Evolutionary conservation across 2,113 vertebrate genomes (phyloP).

Genomic region (Lophochroa leadbeateri): DNA sequence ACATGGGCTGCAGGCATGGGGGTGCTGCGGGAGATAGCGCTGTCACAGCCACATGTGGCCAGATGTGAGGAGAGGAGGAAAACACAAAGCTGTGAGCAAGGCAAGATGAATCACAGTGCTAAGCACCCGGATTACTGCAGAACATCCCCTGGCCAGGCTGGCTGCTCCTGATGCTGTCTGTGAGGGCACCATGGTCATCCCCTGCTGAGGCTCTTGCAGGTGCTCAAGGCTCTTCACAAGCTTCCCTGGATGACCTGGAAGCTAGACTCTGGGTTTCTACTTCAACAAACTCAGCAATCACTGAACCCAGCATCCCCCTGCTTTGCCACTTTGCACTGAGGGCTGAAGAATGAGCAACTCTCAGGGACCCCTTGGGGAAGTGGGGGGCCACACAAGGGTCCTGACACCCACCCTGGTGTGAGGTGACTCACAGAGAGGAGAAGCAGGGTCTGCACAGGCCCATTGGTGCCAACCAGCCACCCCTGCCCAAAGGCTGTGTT

Average conservation of each 20-base stretch:
- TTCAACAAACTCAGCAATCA: background rate
- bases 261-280: background rate
- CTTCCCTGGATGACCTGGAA: background rate
- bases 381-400: background rate
- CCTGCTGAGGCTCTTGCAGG: background rate
- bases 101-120: background rate
- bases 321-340: background rate
- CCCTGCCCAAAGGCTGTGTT: background rate
- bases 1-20: background rate
- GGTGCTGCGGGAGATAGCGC: background rate
- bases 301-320: accelerated
- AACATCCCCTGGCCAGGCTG: accelerated
- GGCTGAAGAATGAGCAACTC: background rate
- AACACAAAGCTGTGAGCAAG: background rate
- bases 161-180: background rate
- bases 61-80: background rate
- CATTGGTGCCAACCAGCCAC: background rate
- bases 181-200: background rate
- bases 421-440: background rate
- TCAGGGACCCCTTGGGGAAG: background rate
- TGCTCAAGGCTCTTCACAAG: background rate
- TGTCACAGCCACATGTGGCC: background rate
- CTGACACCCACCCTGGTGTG: background rate
- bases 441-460: accelerated
- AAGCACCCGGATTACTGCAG: accelerated